A percentile compares a stretch with the other conserved stretches of the same genome.
phyloP scores from a whole-genome alignment of 2,113 vertebrate genomes.

The Silurus meridionalis region DNA sequence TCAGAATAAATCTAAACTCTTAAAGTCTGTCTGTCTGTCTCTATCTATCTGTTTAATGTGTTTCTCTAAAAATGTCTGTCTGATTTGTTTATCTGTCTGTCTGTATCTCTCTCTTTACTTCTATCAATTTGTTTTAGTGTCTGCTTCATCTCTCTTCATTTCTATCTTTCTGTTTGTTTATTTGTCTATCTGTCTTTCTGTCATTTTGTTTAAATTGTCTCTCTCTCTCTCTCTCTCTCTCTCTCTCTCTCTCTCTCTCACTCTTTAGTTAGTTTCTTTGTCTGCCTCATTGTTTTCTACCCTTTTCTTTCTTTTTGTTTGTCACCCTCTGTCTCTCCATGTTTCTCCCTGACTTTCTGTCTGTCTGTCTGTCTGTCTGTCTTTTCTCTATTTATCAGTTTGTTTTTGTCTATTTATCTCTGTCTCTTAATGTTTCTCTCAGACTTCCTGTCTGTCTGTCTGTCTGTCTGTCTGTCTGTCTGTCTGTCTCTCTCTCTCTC shows the following conservation, averaged over 20 bases:
- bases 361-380: too few relatives aligned
- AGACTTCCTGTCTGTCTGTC: background rate
- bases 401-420: background rate
- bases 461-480: background rate
- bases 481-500: slow-evolving; percentile 69
- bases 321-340: background rate
- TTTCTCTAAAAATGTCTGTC: background rate
- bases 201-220: background rate
- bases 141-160: too few relatives aligned
- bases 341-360: background rate
- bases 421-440: slow-evolving; percentile 14
- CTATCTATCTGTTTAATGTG: slow-evolving; percentile 8
- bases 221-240: background rate
- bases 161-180: background rate
- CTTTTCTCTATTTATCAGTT: too few relatives aligned
- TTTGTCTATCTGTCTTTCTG: background rate
- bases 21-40: background rate
- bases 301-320: slow-evolving; percentile 14
- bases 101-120: background rate
- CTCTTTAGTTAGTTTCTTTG: background rate
- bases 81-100: slow-evolving; percentile 2
- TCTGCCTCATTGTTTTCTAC: background rate
- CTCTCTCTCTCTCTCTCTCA: slow-evolving; percentile 17
- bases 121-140: too few relatives aligned
- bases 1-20: slow-evolving; percentile 21